Evolutionary conservation across 2,797 vertebrate species (phyloP).

Genomic region (Eptatretus atami): DNA sequence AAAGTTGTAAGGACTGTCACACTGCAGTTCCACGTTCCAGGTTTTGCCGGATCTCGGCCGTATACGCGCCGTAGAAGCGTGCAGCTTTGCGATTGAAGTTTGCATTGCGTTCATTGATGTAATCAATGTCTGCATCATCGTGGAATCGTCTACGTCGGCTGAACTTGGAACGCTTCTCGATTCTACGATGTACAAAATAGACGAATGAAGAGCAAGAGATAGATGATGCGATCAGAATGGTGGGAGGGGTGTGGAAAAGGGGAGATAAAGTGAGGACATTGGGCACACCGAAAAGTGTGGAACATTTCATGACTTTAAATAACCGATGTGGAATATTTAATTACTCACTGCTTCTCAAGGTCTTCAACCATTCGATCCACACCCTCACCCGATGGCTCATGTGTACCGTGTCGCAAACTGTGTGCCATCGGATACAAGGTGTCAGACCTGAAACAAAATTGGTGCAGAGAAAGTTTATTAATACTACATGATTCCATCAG

Average conservation of each 20-base stretch:
- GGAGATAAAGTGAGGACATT: background rate
- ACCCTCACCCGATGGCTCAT: slow-evolving; percentile 43
- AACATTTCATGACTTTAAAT: no score
- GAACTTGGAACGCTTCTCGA: slow-evolving; percentile 65
- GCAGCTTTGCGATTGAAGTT: slow-evolving; percentile 98
- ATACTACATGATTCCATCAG: background rate
- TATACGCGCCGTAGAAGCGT: slow-evolving; percentile 89
- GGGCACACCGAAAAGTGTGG: background rate
- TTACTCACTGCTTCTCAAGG: slow-evolving; percentile 76
- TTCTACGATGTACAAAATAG: slow-evolving; percentile 19
- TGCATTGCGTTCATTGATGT: slow-evolving; percentile 87
- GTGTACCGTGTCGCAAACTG: slow-evolving; percentile 61
- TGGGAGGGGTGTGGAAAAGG: background rate
- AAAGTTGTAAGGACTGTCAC: slow-evolving; percentile 10
- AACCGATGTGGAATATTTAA: background rate
- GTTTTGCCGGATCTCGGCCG: slow-evolving; percentile 87
- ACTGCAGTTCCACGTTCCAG: slow-evolving; percentile 79
- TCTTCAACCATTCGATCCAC: slow-evolving; percentile 71
- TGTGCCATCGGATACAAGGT: slow-evolving; percentile 65
- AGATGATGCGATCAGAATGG: background rate
- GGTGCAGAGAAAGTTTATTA: background rate
- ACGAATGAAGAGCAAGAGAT: no score
- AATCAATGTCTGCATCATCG: slow-evolving; percentile 74
- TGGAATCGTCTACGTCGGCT: slow-evolving; percentile 70
- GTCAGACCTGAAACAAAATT: slow-evolving; percentile 25